Base-by-base conservation (phyloP, 2,888 invertebrate genomes). In the Diogma glabrata region DNA sequence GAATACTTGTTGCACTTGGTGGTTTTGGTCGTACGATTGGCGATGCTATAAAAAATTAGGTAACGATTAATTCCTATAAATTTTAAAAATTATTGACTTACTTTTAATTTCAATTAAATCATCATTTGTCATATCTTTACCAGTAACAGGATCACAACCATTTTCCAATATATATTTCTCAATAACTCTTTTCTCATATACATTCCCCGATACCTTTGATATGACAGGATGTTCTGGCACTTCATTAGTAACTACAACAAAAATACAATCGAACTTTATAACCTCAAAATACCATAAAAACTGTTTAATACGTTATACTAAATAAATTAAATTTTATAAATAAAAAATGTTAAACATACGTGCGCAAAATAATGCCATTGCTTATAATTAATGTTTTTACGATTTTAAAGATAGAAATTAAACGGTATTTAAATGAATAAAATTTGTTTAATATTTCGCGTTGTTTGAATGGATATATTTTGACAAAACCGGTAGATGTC, bases 1-100 rank as follows among this genome's bases (percentile, higher is more conserved):
- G 99, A 64, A 99, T 97, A 57, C 96, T 96, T 2, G 97, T 97
- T 4, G 94, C 94, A 67, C 93, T 92, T 0, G 97, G 94, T 0
- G 96, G 94, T 65, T 95, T 90, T 1, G 97, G 96, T 70, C 94
- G 95, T 3, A 94, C 90, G 59, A 95, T 82, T 1, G 92, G 79
- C 40, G 92, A 85, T 16, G 87, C 90, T 91, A 63, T 24, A 70
- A 64, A 51, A n/a, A n/a, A n/a, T n/a, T n/a, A n/a, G n/a, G n/a
- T n/a, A n/a, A n/a, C n/a, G n/a, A n/a, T n/a, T n/a, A n/a, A n/a
- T n/a, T n/a, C n/a, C n/a, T n/a, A n/a, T n/a, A n/a, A n/a, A n/a
- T n/a, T n/a, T n/a, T n/a, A n/a, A n/a, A n/a, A n/a, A n/a, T n/a
- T n/a, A n/a, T n/a, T n/a, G 50, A 67, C 76, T 73, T 72, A 89